Conservation (phyloP, 1,140 invertebrate genomes). For the Chironomus tepperi region DNA sequence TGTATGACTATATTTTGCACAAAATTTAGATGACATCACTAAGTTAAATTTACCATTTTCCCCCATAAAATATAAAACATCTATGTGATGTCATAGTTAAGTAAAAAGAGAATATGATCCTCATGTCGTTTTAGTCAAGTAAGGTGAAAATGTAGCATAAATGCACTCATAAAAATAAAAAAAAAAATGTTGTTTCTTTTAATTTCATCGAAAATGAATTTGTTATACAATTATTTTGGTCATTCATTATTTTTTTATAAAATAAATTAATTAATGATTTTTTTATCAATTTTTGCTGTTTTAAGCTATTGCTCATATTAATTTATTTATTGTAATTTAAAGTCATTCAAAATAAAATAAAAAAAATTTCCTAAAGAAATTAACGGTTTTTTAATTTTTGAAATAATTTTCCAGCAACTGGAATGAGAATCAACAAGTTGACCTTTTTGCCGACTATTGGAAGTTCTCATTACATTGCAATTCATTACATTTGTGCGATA, state of each 20-base stretch:
- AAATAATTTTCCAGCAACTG: not conserved
- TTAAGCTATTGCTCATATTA: not conserved
- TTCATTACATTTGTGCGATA: not conserved
- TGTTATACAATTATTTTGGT: too few relatives aligned
- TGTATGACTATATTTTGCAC: not conserved
- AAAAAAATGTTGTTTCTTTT: not conserved
- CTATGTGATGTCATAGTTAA: not conserved
- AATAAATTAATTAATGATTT: too few relatives aligned
- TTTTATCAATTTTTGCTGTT: not conserved
- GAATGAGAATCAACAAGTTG: not conserved
- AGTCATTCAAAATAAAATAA: too few relatives aligned
- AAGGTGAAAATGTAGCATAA: not conserved
- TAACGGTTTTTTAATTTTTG: not conserved
- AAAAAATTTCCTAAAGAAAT: not conserved
- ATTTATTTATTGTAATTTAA: too few relatives aligned
- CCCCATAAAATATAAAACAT: not conserved
- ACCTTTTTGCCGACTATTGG: not conserved
- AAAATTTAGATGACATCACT: not conserved
- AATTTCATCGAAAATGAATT: not conserved
- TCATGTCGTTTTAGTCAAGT: not conserved
- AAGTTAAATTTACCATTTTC: not conserved
- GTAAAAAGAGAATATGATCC: not conserved
- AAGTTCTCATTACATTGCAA: not conserved
- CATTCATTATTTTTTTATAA: not conserved
- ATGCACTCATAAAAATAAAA: not conserved